Conservation (phyloP, 2,888 invertebrate species). For the Esperia sulphurella region DNA sequence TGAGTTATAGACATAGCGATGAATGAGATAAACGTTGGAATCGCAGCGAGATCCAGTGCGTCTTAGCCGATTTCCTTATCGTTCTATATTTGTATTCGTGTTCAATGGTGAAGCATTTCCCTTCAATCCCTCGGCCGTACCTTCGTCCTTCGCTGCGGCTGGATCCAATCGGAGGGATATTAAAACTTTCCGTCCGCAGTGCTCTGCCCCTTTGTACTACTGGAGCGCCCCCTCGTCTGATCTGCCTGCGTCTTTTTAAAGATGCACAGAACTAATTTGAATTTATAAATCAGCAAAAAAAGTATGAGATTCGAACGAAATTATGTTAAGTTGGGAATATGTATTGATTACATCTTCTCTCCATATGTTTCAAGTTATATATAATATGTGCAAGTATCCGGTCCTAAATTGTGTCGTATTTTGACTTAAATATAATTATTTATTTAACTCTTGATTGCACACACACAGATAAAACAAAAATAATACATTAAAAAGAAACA, state of each 20-base stretch:
- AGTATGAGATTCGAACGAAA: not conserved
- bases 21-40: constrained; percentile 21
- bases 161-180: constrained; percentile 75
- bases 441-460: too few relatives aligned
- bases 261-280: constrained; percentile 44
- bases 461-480: too few relatives aligned
- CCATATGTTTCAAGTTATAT: too few relatives aligned
- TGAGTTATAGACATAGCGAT: constrained; percentile 13
- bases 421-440: too few relatives aligned
- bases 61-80: constrained; percentile 56
- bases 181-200: constrained; percentile 70
- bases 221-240: constrained; percentile 35
- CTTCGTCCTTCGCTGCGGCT: constrained; percentile 52
- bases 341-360: not conserved
- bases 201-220: constrained; percentile 53
- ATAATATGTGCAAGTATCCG: too few relatives aligned
- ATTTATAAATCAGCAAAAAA: constrained; percentile 28
- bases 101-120: constrained; percentile 58
- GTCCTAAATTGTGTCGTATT: too few relatives aligned
- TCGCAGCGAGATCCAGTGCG: constrained; percentile 27
- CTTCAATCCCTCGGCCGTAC: constrained; percentile 44
- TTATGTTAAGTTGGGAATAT: not conserved
- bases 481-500: too few relatives aligned
- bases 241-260: constrained; percentile 46
- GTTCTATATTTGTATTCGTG: constrained; percentile 55